These are phyloP conservation scores for Varanus komodoensis DNA, from an alignment of 2,113 vertebrate genomes.

Conservation along the genomic window DNA sequence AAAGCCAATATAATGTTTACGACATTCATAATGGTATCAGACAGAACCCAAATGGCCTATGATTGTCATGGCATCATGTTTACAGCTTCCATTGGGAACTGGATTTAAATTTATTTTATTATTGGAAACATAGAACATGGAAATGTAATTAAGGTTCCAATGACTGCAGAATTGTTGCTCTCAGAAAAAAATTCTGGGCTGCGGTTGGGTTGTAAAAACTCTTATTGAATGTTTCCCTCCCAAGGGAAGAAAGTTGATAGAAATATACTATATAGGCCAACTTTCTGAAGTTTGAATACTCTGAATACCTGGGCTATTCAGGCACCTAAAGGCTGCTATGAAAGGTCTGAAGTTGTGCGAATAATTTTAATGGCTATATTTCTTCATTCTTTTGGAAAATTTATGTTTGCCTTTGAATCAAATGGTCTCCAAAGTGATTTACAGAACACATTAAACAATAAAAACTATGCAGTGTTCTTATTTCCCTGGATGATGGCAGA, in stretches of 20 bases:
- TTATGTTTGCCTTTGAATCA: neutral
- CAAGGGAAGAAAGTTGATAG: neutral
- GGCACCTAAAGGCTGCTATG: neutral
- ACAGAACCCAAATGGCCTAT: neutral
- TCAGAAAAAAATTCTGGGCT: neutral
- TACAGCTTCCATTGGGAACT: neutral
- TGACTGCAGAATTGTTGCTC: neutral
- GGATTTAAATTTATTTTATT: constrained; percentile 4
- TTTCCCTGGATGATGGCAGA: no score
- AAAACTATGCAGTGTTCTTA: no score
- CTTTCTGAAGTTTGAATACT: neutral
- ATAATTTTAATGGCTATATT: neutral
- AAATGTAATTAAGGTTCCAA: neutral
- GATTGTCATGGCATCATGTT: neutral
- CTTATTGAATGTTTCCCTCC: neutral
- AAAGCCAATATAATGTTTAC: neutral
- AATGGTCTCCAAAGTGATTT: neutral
- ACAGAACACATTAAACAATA: no score
- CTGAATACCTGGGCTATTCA: neutral
- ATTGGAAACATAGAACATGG: neutral
- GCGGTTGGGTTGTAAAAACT: neutral
- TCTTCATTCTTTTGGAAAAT: neutral
- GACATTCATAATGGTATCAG: neutral
- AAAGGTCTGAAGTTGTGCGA: neutral
- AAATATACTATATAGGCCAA: neutral